Percentiles rank a stretch among this genome's conserved stretches.
Evolutionary conservation across 2,888 invertebrate species (phyloP).

Genomic region (Lamellibrachia columna): DNA sequence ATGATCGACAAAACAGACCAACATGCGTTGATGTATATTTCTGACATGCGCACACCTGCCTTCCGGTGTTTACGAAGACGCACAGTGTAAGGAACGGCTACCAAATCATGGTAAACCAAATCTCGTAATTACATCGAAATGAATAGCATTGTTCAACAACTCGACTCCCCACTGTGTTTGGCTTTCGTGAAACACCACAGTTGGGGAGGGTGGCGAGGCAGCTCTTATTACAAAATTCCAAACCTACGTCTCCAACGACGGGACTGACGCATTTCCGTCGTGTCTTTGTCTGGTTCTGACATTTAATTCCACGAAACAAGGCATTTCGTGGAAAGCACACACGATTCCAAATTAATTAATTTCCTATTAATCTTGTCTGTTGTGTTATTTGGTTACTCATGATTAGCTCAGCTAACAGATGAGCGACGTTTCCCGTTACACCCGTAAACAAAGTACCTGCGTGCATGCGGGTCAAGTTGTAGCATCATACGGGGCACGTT

Average conservation of each 20-base stretch:
- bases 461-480: too few relatives aligned
- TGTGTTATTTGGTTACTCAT: neutral
- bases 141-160: neutral
- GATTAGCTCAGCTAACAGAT: neutral
- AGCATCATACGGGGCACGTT: too few relatives aligned
- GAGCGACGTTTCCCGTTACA: neutral
- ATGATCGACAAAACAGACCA: neutral
- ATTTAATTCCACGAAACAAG: neutral
- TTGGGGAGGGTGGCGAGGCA: neutral
- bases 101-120: neutral
- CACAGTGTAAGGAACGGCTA: neutral
- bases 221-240: neutral
- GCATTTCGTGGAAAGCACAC: neutral
- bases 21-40: neutral
- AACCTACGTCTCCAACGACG: neutral
- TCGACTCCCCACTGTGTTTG: neutral
- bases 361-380: slow-evolving; percentile 13
- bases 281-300: neutral
- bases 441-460: too few relatives aligned
- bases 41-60: slow-evolving; percentile 9
- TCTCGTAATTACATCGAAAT: neutral
- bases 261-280: neutral
- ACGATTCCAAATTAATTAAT: neutral
- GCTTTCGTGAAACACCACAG: neutral
- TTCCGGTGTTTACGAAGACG: neutral